Evolutionary conservation across 2,113 vertebrate genomes (phyloP).

Genomic region (Misgurnus anguillicaudatus): DNA sequence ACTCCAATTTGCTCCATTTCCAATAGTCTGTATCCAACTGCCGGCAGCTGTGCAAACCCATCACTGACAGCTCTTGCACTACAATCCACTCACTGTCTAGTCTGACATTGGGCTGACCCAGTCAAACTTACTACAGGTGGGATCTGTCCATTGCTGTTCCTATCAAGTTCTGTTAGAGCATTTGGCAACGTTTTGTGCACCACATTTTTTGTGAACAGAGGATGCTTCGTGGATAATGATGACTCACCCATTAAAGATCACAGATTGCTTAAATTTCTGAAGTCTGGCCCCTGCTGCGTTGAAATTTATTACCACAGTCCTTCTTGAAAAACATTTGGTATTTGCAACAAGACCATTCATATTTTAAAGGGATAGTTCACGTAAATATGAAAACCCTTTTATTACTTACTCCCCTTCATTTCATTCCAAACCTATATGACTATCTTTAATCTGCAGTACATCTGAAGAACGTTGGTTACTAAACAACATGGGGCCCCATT

Average conservation of each 20-base stretch:
- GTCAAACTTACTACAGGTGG: conserved; percentile 57
- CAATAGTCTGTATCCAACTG: conserved; percentile 43
- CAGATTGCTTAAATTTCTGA: conserved; percentile 26
- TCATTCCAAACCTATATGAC: no score
- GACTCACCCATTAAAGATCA: conserved; percentile 54
- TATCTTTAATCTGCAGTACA: no score
- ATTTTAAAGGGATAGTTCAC: neutral
- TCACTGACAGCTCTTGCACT: conserved; percentile 45
- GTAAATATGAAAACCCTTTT: no score
- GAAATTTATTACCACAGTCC: conserved; percentile 19
- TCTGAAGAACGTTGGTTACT: no score
- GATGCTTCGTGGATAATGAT: conserved; percentile 56
- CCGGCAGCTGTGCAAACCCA: conserved; percentile 67
- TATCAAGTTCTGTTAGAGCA: conserved; percentile 6
- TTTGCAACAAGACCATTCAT: conserved; percentile 37
- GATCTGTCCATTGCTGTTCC: conserved; percentile 22
- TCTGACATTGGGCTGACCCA: conserved; percentile 57
- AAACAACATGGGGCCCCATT: no score
- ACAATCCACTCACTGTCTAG: conserved; percentile 50
- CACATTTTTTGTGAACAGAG: conserved; percentile 50
- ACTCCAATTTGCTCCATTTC: conserved; percentile 29
- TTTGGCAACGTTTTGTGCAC: conserved; percentile 13
- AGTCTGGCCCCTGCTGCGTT: conserved; percentile 7
- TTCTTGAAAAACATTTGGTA: neutral
- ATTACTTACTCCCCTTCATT: no score